Percentiles rank a stretch among this genome's conserved stretches.
phyloP scores from a whole-genome alignment of 2,888 invertebrate genomes.

The Caenorhabditis sp. region DNA sequence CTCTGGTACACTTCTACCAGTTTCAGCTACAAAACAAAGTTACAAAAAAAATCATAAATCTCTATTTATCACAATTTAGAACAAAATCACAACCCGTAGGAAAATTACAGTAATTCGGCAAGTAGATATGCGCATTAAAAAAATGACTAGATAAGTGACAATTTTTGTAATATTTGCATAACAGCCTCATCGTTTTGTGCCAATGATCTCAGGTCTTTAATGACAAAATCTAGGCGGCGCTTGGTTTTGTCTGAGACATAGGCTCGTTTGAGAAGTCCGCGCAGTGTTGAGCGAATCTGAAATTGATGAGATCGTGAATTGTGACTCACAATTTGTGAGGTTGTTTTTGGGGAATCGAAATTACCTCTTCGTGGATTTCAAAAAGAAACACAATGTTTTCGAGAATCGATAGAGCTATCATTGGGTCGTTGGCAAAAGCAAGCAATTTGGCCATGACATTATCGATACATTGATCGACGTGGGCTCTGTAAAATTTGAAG shows the following conservation, averaged over 20 bases:
- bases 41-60: neutral
- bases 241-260: conserved; percentile 12
- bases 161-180: conserved; percentile 14
- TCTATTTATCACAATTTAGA: neutral
- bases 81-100: neutral
- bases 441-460: conserved; percentile 26
- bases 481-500: conserved; percentile 9
- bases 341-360: too few relatives aligned
- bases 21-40: neutral
- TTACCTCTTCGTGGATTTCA: conserved; percentile 33
- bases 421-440: conserved; percentile 28
- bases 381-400: conserved; percentile 30
- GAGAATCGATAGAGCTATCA: conserved; percentile 16
- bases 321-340: too few relatives aligned
- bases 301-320: too few relatives aligned
- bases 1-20: too few relatives aligned
- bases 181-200: conserved; percentile 21
- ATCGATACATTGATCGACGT: conserved; percentile 19
- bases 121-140: too few relatives aligned
- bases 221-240: conserved; percentile 13
- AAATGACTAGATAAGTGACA: conserved; percentile 19
- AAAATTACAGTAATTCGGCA: neutral
- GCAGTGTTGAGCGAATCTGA: conserved; percentile 36
- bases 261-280: conserved; percentile 34
- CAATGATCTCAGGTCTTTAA: conserved; percentile 21